Percentiles rank a stretch among this genome's conserved stretches.
Conservation (phyloP, 2,797 vertebrate species). For the Psittacula echo region DNA sequence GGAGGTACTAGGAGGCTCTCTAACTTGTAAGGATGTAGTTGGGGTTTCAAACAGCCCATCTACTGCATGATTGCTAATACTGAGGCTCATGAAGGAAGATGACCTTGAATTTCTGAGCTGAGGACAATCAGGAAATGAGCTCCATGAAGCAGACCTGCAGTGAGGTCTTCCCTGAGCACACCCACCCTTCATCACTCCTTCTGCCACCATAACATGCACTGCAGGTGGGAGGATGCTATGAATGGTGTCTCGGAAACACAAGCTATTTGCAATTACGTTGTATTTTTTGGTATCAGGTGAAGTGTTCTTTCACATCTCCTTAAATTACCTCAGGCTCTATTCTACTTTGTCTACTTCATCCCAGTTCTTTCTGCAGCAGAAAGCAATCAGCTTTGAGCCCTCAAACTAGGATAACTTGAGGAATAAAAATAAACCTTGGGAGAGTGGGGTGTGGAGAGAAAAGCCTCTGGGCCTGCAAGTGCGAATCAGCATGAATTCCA, state of each 20-base stretch:
- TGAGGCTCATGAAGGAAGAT: not conserved
- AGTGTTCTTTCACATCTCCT: not conserved
- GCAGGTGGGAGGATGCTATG: not conserved
- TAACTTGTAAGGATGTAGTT: not conserved
- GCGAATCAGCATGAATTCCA: not conserved
- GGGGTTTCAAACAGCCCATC: not conserved
- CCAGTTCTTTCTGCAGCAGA: not conserved
- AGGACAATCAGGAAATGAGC: not conserved
- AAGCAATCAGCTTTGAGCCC: not conserved
- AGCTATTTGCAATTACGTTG: not conserved
- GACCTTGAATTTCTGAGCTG: not conserved
- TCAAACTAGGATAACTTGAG: not conserved
- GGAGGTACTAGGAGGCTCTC: not conserved
- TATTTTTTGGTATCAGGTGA: not conserved
- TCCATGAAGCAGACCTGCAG: not conserved
- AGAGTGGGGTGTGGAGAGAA: not conserved
- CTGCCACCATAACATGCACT: not conserved
- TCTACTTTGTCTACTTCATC: not conserved
- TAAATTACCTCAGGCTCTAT: not conserved
- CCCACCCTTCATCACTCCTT: not conserved
- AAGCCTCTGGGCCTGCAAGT: not conserved
- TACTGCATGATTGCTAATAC: not conserved
- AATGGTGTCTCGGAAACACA: not conserved
- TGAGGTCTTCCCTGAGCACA: not conserved
- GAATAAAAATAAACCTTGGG: not conserved